Evolutionary conservation across 2,888 invertebrate species (phyloP).

Genomic region (Stenotaenia linearis): DNA sequence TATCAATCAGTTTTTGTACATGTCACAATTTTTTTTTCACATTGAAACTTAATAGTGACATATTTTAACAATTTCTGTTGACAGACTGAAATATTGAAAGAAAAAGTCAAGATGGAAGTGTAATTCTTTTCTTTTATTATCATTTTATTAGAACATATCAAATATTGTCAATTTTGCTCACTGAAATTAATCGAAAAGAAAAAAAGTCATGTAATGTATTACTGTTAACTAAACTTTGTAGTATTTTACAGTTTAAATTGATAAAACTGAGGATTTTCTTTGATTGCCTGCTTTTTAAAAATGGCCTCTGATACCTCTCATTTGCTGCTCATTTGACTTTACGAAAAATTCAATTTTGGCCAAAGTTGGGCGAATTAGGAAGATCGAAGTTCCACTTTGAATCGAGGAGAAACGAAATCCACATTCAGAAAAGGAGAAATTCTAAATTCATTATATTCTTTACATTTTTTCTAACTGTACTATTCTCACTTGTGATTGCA

Average conservation of each 20-base stretch:
- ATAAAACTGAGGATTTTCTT: too few species aligned
- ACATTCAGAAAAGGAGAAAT: background rate
- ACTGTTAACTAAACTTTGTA: slow-evolving; percentile 7
- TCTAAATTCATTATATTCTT: background rate
- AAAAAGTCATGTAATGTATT: background rate
- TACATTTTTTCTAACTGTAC: background rate
- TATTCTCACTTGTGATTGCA: background rate
- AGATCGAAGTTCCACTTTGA: background rate
- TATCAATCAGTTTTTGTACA: background rate
- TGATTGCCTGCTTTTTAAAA: too few species aligned
- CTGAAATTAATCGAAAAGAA: background rate
- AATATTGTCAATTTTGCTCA: slow-evolving; percentile 15
- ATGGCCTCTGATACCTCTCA: too few species aligned
- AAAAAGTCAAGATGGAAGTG: background rate
- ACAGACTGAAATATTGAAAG: background rate
- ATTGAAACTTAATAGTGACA: background rate
- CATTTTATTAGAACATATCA: background rate
- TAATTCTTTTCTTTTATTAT: background rate
- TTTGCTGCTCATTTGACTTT: background rate
- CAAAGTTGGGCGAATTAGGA: background rate
- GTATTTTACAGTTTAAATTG: too few species aligned
- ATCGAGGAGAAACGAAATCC: background rate
- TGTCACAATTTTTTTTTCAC: background rate
- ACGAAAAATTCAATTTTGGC: background rate
- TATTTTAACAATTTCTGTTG: background rate